Evolutionary conservation across 2,113 vertebrate species (phyloP), one percentile per base, ranked within the genome.

Genomic region (Osmerus eperlanus): DNA sequence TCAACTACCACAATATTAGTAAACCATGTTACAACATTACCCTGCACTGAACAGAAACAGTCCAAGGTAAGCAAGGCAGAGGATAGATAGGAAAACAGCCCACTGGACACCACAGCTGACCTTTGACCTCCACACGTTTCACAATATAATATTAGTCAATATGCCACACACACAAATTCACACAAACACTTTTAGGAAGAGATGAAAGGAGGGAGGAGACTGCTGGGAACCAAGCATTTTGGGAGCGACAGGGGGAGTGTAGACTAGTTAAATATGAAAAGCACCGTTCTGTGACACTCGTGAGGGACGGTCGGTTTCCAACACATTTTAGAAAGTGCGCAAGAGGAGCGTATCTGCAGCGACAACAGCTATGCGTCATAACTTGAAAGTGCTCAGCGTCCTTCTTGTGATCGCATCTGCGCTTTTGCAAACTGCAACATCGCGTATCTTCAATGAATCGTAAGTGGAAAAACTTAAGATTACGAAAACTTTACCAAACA

Each of bases 151-250:
- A 59, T n/a, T 52, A 55, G 54, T 47, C 61, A 56, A 15, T 28
- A 28, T 62, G 23, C 7, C 25, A 32, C 9, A 36, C 9, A 36
- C 7, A 36, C 32, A 36, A 36, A 25, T 2, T 25, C 25, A 36
- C 32, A 36, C 32, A 36, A 6, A 36, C 32, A 36, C 32, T 36
- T 8, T 4, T 36, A 1, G 32, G 29, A 71, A 68, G 71, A 64
- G 61, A 54, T 1, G 77, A 76, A 64, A 79, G 68, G 12, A 73
- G 84, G 85, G 81, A 81, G 85, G 86, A 75, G 83, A 76, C 78
- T 79, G 78, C 58, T 55, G 25, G 76, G 29, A 16, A 75, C 80
- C 82, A 82, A 75, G 76, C 70, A 51, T 72, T 52, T 64, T 62
- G 83, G 80, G 86, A 78, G 85, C 78, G 83, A 83, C 81, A 70